Evolutionary conservation across 2,113 vertebrate genomes (phyloP), one percentile per base, ranked within the genome.

Genomic region (Sterna hirundo): DNA sequence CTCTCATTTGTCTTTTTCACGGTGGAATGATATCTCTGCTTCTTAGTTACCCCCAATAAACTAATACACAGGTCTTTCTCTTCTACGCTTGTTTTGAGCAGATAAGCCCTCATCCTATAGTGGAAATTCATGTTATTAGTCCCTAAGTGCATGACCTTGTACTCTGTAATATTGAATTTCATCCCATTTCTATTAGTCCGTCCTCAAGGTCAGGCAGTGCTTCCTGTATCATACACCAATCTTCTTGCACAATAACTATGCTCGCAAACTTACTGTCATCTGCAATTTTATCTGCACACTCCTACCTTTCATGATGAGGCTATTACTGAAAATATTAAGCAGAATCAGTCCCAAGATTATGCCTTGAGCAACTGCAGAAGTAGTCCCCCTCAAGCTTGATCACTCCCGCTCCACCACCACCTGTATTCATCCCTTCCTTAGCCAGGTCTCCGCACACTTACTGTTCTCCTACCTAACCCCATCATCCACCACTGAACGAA

Each of bases 111-210:
- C 95, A 95, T 42, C 64, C 83, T 92, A 83, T 95, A 96, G 94
- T 96, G 90, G 88, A 96, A 97, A 96, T 92, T 93, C 94, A 1
- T 97, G 93, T 93, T 96, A 92, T 96, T 94, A 84, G 51, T 96
- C 88, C 95, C 90, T 78, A 96, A 95, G 92, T 93, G 94, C 75
- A 71, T 83, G 90, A 90, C 88, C 93, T 90, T 83, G 90, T 72
- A 81, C 88, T 95, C 90, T 80, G 60, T 47, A 75, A 70, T 97
- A 96, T 96, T 90, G 85, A 86, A 90, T 97, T 96, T 96, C 96
- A 90, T 60, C 60, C 71, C 64, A 78, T 94, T 96, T 96, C 85
- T 96, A 70, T 88, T 90, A 81, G 68, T 64, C 76, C 2, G 71
- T 71, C 88, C 55, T 94, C 85, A 93, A 97, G 96, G 95, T 96